Evolutionary conservation across 2,797 vertebrate genomes (phyloP).

Genomic region (Acestrorhynchus altus): DNA sequence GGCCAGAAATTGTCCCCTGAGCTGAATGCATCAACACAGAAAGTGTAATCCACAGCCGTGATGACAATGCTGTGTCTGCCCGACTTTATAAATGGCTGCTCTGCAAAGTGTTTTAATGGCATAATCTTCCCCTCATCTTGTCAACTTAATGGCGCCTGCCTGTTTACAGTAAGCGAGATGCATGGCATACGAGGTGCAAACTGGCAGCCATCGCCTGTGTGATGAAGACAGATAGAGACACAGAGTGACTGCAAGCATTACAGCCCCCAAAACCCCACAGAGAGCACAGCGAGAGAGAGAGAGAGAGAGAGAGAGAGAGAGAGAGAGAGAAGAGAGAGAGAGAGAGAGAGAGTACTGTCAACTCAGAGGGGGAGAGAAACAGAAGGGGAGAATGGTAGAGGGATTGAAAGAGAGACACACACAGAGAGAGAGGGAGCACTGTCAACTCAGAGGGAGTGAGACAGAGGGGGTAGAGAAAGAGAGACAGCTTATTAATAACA

Average conservation of each 20-base stretch:
- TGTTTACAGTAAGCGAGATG: slow-evolving; percentile 70
- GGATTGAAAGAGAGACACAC: background rate
- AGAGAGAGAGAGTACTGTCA: slow-evolving; percentile 6
- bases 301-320: slow-evolving; percentile 2
- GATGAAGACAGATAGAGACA: slow-evolving; percentile 77
- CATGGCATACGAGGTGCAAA: slow-evolving; percentile 73
- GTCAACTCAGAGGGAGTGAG: background rate
- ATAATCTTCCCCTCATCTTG: slow-evolving; percentile 56
- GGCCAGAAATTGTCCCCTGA: slow-evolving; percentile 45
- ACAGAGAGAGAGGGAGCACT: background rate
- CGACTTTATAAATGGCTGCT: slow-evolving; percentile 54
- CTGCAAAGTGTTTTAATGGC: slow-evolving; percentile 51
- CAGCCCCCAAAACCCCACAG: slow-evolving; percentile 14
- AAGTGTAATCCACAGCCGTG: slow-evolving; percentile 41
- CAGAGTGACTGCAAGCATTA: background rate
- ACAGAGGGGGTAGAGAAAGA: background rate
- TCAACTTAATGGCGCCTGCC: slow-evolving; percentile 59
- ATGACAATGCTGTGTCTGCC: slow-evolving; percentile 43
- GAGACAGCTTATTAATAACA: background rate
- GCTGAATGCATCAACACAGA: slow-evolving; percentile 42
- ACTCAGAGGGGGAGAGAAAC: background rate
- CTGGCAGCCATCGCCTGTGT: slow-evolving; percentile 73
- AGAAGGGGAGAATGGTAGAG: background rate
- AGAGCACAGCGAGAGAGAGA: slow-evolving; percentile 9
- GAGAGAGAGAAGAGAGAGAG: background rate